Evolutionary conservation across 2,113 vertebrate genomes (phyloP), one percentile per base, ranked within the genome.

Genomic region (Pachycephala philippinensis): DNA sequence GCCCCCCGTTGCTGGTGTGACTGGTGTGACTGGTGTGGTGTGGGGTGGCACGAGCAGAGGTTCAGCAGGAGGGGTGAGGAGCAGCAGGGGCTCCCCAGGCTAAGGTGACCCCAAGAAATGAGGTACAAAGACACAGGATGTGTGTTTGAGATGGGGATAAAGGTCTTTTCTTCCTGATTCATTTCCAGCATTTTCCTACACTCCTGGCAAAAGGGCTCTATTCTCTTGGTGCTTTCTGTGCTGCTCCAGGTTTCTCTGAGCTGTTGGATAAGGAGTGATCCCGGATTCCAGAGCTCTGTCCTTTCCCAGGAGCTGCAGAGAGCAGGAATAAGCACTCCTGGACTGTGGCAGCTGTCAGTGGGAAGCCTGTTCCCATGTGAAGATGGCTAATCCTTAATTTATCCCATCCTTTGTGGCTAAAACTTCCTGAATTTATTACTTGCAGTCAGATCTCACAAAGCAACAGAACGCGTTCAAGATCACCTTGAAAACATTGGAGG

Each of bases 381-480:
- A 77, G 22, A 3, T 50, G 52, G 4, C 40, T 64, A 53, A 68
- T 85, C 31, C 45, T 77, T n/a, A n/a, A n/a, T n/a, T n/a, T n/a
- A n/a, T n/a, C n/a, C n/a, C n/a, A 68, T 85, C 31, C 45, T 77
- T n/a, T 31, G 11, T 84, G 54, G 14, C 45, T 95, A 33, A 96
- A 91, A 44, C 28, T 54, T 40, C 27, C 49, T 56, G 77, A 75
- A 30, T 84, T 91, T 95, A 17, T 92, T 50, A 40, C 93, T 98
- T 96, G 63, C 97, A 99, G 99, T 99, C 98, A 1, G 97, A 99
- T 57, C 98, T 99, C 95, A 99, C 99, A 0, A 99, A 98, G 94
- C 98, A 99, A 80, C 99, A 99, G 93, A 99, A 99, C 10, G 98
- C 98, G 23, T 99, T 99, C 97, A 99, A 99, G 98, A 99, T 99